Base-by-base conservation (phyloP, 2,888 invertebrate species). In the Phaonia tiefii region DNA sequence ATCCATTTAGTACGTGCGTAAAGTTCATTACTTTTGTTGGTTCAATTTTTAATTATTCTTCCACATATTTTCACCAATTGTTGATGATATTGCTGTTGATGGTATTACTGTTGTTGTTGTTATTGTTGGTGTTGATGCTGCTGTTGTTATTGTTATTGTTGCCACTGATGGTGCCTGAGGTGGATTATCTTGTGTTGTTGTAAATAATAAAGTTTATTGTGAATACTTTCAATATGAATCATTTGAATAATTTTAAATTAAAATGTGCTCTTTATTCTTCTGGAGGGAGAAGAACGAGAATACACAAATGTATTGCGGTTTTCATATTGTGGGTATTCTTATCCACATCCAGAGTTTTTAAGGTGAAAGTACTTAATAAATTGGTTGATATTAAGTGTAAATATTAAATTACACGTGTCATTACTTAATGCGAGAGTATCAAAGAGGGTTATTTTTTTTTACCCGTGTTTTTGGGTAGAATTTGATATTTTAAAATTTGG, bases 141-240 rank as follows among this genome's bases (percentile, higher is more conserved):
- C 17, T n/a, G 31, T 63, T 49, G 11, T 42, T 58, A 26, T 72
- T 60, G 25, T 72, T 58, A 22, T 17, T 20, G 7, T 54, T 54
- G 51, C 17, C 15, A 20, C 63, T 20, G 31, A 54, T 42, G 65
- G 26, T 42, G 54, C 54, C n/a, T n/a, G n/a, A n/a, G n/a, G n/a
- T n/a, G n/a, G n/a, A n/a, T n/a, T n/a, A n/a, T n/a, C n/a, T n/a
- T n/a, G n/a, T n/a, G n/a, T n/a, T n/a, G n/a, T n/a, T 42, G 69
- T n/a, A 39, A 37, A 65, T 54, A 63, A 42, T 60, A 69, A 54
- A 73, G 42, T 73, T 56, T 73, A 56, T 73, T 65, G 65, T 73
- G 65, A 31, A 65, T 73, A 31, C 51, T 73, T 73, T 39, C 25
- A 15, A 65, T 65, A 73, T 73, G 73, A 73, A 65, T 73, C 73